Conservation (phyloP, 2,113 vertebrate species). For the Callipepla californica region DNA sequence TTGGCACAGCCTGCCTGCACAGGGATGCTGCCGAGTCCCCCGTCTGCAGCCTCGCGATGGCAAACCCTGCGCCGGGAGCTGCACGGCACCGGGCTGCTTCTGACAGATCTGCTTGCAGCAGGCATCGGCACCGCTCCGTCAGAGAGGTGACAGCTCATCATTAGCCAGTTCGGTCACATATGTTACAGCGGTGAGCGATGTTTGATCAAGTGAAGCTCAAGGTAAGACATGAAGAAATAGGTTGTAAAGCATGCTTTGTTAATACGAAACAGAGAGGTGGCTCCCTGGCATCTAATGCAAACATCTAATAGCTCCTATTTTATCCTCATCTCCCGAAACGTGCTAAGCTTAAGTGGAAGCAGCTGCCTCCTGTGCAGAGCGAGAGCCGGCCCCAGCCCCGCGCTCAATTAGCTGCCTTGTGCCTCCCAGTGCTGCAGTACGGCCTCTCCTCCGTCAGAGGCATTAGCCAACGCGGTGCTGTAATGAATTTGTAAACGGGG, state of each 20-base stretch:
- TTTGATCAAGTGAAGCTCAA: not conserved
- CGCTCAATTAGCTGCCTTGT: constrained; percentile 83
- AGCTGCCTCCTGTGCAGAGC: constrained; percentile 80
- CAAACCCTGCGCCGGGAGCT: not conserved
- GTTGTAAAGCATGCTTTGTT: not conserved
- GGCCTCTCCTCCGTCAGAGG: constrained; percentile 77
- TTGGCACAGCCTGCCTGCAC: not conserved
- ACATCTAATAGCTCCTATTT: not conserved
- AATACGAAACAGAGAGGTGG: not conserved
- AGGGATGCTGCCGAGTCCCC: not conserved
- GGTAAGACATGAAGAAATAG: not conserved
- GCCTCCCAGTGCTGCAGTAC: constrained; percentile 77
- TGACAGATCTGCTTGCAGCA: not conserved
- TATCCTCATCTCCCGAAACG: constrained; percentile 74
- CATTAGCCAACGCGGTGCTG: constrained; percentile 23
- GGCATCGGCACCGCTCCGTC: not conserved
- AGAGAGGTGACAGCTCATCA: not conserved
- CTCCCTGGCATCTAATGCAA: not conserved
- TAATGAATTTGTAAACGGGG: constrained; percentile 56
- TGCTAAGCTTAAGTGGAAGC: constrained; percentile 82
- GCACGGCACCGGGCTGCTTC: not conserved
- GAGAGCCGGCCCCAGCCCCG: constrained; percentile 42
- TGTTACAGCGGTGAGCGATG: not conserved
- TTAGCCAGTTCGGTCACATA: not conserved
- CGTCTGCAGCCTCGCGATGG: not conserved